These are phyloP conservation scores for Sebastes oblongus DNA, from an alignment of 2,797 vertebrate species.

Conservation along the genomic window DNA sequence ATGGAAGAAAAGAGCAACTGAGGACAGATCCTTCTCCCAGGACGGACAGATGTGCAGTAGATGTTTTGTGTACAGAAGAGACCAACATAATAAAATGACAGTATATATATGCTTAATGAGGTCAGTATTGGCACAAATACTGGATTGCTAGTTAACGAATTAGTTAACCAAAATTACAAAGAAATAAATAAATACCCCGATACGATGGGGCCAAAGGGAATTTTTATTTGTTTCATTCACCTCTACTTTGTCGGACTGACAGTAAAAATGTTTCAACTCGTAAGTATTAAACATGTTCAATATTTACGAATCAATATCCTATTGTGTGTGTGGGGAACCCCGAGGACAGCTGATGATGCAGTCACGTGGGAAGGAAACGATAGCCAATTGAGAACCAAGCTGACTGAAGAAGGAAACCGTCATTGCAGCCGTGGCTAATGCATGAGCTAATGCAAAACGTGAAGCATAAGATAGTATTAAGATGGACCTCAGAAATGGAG, in stretches of 20 bases:
- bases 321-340: no score
- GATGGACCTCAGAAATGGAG: no score
- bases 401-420: no score
- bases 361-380: no score
- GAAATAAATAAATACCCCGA: not conserved
- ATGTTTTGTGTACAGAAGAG: not conserved
- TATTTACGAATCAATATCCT: no score
- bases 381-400: no score
- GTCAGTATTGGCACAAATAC: not conserved
- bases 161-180: not conserved
- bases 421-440: no score
- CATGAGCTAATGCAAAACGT: no score
- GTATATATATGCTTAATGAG: not conserved
- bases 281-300: no score
- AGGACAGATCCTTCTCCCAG: not conserved
- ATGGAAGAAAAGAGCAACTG: not conserved
- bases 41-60: not conserved
- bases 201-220: not conserved
- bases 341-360: no score
- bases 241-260: not conserved
- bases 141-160: not conserved
- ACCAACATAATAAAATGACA: not conserved
- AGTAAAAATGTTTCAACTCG: fast-evolving
- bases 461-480: no score
- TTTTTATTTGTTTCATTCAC: not conserved